A percentile compares a stretch with the other conserved stretches of the same genome.
phyloP scores from a whole-genome alignment of 2,888 invertebrate genomes.

The Drosophila robusta region DNA sequence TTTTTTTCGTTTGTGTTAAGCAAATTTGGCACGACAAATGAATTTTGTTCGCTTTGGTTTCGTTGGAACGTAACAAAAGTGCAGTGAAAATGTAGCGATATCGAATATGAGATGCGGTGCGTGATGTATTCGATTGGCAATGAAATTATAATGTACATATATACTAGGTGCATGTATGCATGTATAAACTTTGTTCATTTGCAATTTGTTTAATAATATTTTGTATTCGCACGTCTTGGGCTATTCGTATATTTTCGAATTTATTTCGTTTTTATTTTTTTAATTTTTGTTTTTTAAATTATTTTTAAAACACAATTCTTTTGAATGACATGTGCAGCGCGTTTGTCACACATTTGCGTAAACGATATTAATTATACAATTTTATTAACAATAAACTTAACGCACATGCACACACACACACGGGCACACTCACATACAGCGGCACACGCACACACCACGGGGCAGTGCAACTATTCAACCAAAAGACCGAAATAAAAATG shows the following conservation, averaged over 20 bases:
- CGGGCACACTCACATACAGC: slow-evolving; percentile 25
- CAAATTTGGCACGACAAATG: slow-evolving; percentile 66
- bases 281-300: background rate
- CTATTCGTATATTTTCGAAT: background rate
- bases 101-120: slow-evolving; percentile 60
- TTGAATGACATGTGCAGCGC: slow-evolving; percentile 29
- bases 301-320: slow-evolving; percentile 14
- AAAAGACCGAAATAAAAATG: slow-evolving; percentile 81
- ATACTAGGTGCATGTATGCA: background rate
- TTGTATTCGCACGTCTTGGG: slow-evolving; percentile 13
- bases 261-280: background rate
- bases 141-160: slow-evolving; percentile 23
- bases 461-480: slow-evolving; percentile 81
- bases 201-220: slow-evolving; percentile 10
- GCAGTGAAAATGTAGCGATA: slow-evolving; percentile 48
- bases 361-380: slow-evolving; percentile 35
- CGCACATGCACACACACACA: slow-evolving; percentile 9
- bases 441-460: slow-evolving; percentile 55
- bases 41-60: slow-evolving; percentile 54
- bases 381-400: slow-evolving; percentile 53
- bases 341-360: slow-evolving; percentile 41
- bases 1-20: slow-evolving; percentile 30
- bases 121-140: slow-evolving; percentile 60
- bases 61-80: slow-evolving; percentile 46
- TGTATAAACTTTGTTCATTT: background rate